These are phyloP conservation scores for Pteria penguin DNA, from an alignment of 2,888 invertebrate genomes.

Conservation along the genomic window DNA sequence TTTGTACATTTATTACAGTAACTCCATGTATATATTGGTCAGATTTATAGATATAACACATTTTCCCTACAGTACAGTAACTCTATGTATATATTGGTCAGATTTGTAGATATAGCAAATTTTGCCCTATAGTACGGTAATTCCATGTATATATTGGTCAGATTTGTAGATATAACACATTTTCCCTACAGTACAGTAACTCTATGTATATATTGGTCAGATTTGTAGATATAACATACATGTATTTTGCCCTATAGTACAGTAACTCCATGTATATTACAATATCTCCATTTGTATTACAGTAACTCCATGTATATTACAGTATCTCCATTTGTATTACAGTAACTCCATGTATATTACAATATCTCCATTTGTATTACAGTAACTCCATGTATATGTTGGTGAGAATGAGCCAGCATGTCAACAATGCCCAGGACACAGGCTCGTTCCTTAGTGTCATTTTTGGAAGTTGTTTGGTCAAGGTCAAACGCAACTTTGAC, in stretches of 20 bases:
- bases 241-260: neutral
- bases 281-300: constrained; percentile 67
- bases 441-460: constrained; percentile 93
- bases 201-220: neutral
- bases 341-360: neutral
- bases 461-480: constrained; percentile 91
- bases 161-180: too few relatives aligned
- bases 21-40: constrained; percentile 95
- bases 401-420: constrained; percentile 94
- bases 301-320: constrained; percentile 97
- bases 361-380: constrained; percentile 61
- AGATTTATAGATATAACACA: too few relatives aligned
- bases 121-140: too few relatives aligned
- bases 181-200: too few relatives aligned
- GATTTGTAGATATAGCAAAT: too few relatives aligned
- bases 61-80: too few relatives aligned
- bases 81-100: too few relatives aligned
- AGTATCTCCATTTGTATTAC: neutral
- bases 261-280: neutral
- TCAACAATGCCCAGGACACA: constrained; percentile 92
- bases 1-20: constrained; percentile 83
- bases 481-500: constrained; percentile 94
- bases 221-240: neutral
- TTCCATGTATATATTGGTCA: too few relatives aligned
- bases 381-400: constrained; percentile 97